Base-by-base conservation (phyloP, 2,797 vertebrate species). In the Cirrhinus molitorella region DNA sequence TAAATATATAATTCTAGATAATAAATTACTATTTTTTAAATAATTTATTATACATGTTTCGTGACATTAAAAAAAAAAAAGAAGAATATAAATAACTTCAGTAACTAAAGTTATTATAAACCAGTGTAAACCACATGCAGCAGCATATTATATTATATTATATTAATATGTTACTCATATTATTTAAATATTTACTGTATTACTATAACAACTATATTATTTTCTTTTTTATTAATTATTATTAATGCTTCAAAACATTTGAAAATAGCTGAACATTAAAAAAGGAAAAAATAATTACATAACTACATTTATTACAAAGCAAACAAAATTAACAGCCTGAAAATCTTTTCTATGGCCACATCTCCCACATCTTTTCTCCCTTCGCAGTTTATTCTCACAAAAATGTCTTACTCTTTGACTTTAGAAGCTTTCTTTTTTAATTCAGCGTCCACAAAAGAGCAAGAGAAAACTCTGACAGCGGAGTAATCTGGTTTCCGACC, bases 401-500 rank as follows among this genome's bases (percentile, higher is more conserved):
- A 47, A 49, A 43, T 43, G 1, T 43, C 40, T 66, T 37, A 8
- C 17, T 12, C 67, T 23, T 83, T 34, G 16, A 68, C 76, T 31
- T 49, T 3, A 57, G 49, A 43, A 45, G 13, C 12, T 17, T 77
- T 31, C 63, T 70, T 59, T 25, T 43, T 55, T 55, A 34, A 66
- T 47, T 31, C 53, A 37, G 31, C 9, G 25, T 19, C 71, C 53
- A 61, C 7, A 55, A 55, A 84, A n/a, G 49, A 63, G 14, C 25
- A 16, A 63, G 43, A 75, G 45, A 55, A 55, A 79, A 79, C 40
- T 76, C 40, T 28, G 5, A 71, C 55, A 80, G 72, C 25, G 19
- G 28, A 34, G 7, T 63, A 85, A 77, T 85, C 67, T 47, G 37
- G 12, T 68, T 86, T 76, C 71, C 19, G 13, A 81, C 66, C 83